Conservation (phyloP, 1,140 invertebrate genomes). For the Drosophila pallidifrons region DNA sequence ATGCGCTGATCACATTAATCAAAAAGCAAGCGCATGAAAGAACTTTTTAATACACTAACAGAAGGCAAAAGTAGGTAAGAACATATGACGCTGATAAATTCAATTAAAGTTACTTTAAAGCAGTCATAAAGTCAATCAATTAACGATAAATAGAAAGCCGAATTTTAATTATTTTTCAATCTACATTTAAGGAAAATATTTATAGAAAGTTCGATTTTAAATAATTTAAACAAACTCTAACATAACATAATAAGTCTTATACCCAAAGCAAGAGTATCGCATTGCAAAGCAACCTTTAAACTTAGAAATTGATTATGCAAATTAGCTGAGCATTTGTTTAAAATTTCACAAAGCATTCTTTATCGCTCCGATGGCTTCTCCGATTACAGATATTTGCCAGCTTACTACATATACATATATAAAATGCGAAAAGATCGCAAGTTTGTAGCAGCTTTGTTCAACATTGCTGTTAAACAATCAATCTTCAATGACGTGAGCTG, state of each 20-base stretch:
- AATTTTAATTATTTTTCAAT: too few species aligned
- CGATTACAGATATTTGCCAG: constrained; percentile 20
- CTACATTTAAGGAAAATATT: too few species aligned
- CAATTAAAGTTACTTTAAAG: too few species aligned
- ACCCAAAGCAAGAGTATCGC: background rate
- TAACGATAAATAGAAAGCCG: too few species aligned
- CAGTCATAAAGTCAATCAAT: too few species aligned
- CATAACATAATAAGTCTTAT: background rate
- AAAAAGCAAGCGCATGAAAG: constrained; percentile 32
- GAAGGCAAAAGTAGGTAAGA: too few species aligned
- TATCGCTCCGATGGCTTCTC: constrained; percentile 8
- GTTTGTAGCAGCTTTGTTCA: constrained; percentile 1
- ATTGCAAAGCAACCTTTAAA: constrained; percentile 19
- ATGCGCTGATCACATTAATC: constrained; percentile 51
- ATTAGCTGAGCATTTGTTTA: constrained; percentile 28
- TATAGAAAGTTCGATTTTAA: too few species aligned
- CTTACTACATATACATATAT: background rate
- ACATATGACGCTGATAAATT: too few species aligned
- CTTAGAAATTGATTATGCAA: constrained; percentile 64
- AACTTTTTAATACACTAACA: background rate
- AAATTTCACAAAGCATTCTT: constrained; percentile 8
- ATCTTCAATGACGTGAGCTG: constrained; percentile 13
- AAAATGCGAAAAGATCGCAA: background rate
- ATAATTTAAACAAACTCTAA: too few species aligned
- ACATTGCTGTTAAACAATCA: constrained; percentile 9